A percentile compares a stretch with the other conserved stretches of the same genome.
These are phyloP conservation scores for Osmerus eperlanus DNA, from an alignment of 2,113 vertebrate species.

Conservation along the genomic window DNA sequence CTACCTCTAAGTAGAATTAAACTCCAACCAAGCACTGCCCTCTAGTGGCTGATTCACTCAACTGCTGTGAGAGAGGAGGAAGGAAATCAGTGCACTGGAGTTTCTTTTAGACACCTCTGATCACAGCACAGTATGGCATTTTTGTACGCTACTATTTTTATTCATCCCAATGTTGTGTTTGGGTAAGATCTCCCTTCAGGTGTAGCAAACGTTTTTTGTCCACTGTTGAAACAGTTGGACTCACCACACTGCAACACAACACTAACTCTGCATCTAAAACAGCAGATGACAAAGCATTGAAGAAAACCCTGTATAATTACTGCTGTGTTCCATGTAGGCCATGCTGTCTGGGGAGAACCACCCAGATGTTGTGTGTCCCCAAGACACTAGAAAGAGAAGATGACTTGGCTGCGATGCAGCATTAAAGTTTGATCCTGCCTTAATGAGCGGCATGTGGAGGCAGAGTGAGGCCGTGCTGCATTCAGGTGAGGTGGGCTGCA, in stretches of 20 bases:
- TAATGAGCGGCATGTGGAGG: not conserved
- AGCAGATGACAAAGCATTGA: not conserved
- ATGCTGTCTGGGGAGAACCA: too few relatives aligned
- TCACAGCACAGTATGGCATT: not conserved
- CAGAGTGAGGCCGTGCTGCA: not conserved
- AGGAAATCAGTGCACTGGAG: not conserved
- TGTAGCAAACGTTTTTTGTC: too few relatives aligned
- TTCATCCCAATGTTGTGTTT: constrained; percentile 6
- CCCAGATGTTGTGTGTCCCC: not conserved
- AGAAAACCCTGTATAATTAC: not conserved
- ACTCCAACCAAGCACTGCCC: constrained; percentile 49
- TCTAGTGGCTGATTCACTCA: constrained; percentile 42
- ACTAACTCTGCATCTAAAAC: not conserved
- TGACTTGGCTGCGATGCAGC: constrained; percentile 1
- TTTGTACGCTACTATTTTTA: not conserved
- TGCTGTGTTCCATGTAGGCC: not conserved
- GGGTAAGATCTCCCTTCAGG: not conserved
- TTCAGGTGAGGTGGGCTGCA: not conserved
- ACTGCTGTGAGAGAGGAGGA: not conserved
- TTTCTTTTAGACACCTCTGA: not conserved
- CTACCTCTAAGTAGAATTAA: not conserved
- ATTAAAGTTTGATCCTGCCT: constrained; percentile 8
- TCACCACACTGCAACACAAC: not conserved
- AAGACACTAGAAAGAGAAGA: not conserved
- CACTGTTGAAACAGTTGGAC: too few relatives aligned